phyloP scores from a whole-genome alignment of 1,140 invertebrate species.

The Pseudomyrmex sp. region DNA sequence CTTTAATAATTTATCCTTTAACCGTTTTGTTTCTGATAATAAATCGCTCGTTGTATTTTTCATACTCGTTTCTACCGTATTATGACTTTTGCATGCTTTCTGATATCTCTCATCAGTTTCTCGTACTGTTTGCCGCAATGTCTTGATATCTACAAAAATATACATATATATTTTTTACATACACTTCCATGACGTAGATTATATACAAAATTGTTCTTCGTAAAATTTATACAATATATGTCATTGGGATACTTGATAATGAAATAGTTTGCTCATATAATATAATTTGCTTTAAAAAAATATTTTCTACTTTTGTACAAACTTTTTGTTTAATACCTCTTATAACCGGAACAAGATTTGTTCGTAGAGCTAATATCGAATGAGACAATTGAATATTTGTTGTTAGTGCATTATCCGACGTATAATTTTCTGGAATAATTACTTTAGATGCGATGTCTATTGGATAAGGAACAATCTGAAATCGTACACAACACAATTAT shows the following conservation, averaged over 20 bases:
- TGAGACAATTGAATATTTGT: conserved; percentile 86
- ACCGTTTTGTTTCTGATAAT: conserved; percentile 69
- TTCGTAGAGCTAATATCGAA: conserved; percentile 86
- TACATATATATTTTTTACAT: background rate
- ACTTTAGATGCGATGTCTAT: conserved; percentile 64
- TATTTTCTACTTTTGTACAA: too few species aligned
- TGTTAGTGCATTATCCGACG: conserved; percentile 85
- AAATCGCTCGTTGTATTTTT: conserved; percentile 86
- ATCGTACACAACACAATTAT: background rate
- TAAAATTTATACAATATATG: too few species aligned
- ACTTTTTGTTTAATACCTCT: conserved; percentile 83
- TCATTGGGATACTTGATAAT: too few species aligned
- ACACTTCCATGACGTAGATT: background rate
- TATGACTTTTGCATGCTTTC: conserved; percentile 86
- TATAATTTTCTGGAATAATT: conserved; percentile 86
- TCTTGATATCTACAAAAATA: conserved; percentile 85
- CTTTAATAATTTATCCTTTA: conserved; percentile 84
- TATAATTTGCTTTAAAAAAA: background rate
- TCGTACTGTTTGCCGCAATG: conserved; percentile 86
- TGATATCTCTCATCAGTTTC: conserved; percentile 87
- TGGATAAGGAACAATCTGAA: conserved; percentile 76
- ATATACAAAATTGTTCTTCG: too few species aligned
- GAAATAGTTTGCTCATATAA: background rate
- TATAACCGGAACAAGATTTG: conserved; percentile 87
- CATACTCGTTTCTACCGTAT: conserved; percentile 86